phyloP scores from a whole-genome alignment of 2,113 vertebrate genomes.

The Tetraodon nigroviridis region DNA sequence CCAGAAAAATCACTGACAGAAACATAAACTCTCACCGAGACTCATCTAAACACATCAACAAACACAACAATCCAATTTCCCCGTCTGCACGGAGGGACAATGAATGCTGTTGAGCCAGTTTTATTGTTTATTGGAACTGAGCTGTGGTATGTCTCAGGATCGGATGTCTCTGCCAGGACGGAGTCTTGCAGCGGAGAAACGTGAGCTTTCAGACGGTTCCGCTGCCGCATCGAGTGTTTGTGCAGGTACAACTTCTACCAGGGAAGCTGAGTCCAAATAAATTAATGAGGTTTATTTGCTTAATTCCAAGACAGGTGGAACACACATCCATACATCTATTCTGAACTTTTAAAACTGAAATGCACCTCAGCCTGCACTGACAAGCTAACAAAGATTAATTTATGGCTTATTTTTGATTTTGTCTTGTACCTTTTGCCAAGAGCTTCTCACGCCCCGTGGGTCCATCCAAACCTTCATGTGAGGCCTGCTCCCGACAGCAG shows the following conservation, averaged over 20 bases:
- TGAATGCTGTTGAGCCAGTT: slow-evolving; percentile 30
- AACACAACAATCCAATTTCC: slow-evolving; percentile 49
- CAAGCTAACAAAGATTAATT: neutral
- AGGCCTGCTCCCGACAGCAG: slow-evolving; percentile 51
- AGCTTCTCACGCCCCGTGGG: slow-evolving; percentile 44
- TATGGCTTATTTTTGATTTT: neutral
- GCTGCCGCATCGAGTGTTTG: neutral
- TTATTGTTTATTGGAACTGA: slow-evolving; percentile 51
- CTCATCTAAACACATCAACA: slow-evolving; percentile 49
- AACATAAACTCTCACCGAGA: slow-evolving; percentile 29
- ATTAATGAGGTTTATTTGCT: slow-evolving; percentile 46
- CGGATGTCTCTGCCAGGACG: slow-evolving; percentile 43
- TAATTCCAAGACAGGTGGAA: slow-evolving; percentile 11
- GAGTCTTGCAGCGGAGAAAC: slow-evolving; percentile 48
- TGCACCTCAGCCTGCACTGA: neutral
- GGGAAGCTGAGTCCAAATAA: slow-evolving; percentile 42
- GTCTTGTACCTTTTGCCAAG: slow-evolving; percentile 17
- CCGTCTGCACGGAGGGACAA: slow-evolving; percentile 31
- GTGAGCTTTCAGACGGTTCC: slow-evolving; percentile 38
- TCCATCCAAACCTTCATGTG: slow-evolving; percentile 48
- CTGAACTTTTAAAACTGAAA: neutral
- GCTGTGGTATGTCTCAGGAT: slow-evolving; percentile 49
- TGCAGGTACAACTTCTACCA: slow-evolving; percentile 41
- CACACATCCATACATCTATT: slow-evolving; percentile 3
- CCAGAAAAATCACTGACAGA: slow-evolving; percentile 31